Base-by-base conservation (phyloP, 2,797 vertebrate species). In the Pseudochaenichthys georgianus region DNA sequence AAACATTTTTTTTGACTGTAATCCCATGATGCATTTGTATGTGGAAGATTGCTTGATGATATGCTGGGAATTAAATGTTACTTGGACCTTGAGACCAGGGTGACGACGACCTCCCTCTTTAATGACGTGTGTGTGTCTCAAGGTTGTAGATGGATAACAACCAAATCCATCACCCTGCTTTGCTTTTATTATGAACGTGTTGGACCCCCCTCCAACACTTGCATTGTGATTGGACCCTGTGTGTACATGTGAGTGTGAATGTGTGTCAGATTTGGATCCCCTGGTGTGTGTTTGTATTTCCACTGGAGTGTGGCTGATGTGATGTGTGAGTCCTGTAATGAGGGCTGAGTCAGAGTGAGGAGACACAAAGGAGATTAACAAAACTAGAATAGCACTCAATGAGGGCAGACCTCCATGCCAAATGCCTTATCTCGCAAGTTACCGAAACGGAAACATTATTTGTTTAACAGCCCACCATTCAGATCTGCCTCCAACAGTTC, bases 61-160 rank as follows among this genome's bases (percentile, higher is more conserved):
- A 9, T n/a, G 23, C 17, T 43, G 62, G 31, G n/a, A 42, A 47
- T 19, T 0, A 77, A 51, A 59, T n/a, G 52, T 64, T 9, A 42
- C 7, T 16, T 13, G 28, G 55, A 68, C 73, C 67, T 67, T 58
- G 63, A 74, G 23, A 21, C 3, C 65, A 69, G 54, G 45, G 68
- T 64, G 58, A 59, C 45, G 21, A 0, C 43, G 66, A 45, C 19
- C 64, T 65, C 9, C 4, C 6, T 69, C 46, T 54, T 64, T 19
- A 47, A 12, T 62, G 21, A 34, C 10, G 13, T 23, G 38, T 17
- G 41, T 50, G 50, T 45, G 50, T 53, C 13, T 23, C 15, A 23
- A 57, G 23, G 55, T 19, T 57, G 15, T 50, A 54, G 46, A 53
- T 41, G 11, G 41, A 59, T 5, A 46, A 31, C n/a, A 23, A 23